phyloP scores from a whole-genome alignment of 2,113 vertebrate genomes.

The Pseudolaguvia tuberculata region DNA sequence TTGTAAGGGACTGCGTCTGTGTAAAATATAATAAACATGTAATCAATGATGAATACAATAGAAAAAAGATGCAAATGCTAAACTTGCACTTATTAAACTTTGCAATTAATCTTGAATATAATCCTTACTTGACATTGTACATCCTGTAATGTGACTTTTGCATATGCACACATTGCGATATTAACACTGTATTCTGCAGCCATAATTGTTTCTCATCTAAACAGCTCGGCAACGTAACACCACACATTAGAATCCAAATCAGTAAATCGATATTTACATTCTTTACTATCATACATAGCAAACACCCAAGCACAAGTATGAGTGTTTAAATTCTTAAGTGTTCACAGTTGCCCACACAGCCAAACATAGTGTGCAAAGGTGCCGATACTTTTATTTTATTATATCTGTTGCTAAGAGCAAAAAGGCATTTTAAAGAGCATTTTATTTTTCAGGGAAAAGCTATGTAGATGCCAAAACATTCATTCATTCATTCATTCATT shows the following conservation, averaged over 20 bases:
- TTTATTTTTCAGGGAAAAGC: not conserved
- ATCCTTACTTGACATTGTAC: no score
- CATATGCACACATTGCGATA: no score
- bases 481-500: no score
- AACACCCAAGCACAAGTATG: not conserved
- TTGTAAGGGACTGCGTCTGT: no score
- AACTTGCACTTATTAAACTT: no score
- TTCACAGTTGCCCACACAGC: not conserved
- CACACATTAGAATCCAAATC: not conserved
- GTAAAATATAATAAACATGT: no score
- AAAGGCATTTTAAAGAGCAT: no score
- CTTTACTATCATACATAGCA: not conserved
- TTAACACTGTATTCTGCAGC: no score
- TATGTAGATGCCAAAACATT: not conserved
- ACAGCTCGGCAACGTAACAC: not conserved
- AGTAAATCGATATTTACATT: not conserved
- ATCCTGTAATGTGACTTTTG: no score
- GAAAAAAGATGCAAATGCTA: no score
- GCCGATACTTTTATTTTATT: conserved; percentile 2
- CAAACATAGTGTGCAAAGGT: not conserved
- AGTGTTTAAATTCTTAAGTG: not conserved
- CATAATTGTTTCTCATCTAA: not conserved
- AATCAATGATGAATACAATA: no score
- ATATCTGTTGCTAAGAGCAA: not conserved
- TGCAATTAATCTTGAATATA: no score